Base-by-base conservation (phyloP, 2,113 vertebrate genomes). In the Rhea americana region DNA sequence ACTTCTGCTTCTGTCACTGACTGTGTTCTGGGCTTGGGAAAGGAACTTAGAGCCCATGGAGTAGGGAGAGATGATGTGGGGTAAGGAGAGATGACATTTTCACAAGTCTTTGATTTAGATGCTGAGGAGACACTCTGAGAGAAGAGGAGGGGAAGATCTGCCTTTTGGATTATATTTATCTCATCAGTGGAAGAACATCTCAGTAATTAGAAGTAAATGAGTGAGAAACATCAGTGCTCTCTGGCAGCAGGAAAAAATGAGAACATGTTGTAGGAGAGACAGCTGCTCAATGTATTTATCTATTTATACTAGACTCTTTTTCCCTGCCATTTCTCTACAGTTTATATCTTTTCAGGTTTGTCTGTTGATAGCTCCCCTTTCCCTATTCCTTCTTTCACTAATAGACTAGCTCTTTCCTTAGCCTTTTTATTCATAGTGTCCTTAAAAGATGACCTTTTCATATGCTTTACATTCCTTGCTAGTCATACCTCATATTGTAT, bases 121-220 rank as follows among this genome's bases (percentile, higher is more conserved):
- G 61, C 56, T 72, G 80, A 32, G 35, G 71, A 90, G 77, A 87
- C 13, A 79, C 53, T 58, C 75, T 37, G 71, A 65, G 70, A 58
- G 73, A 73, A 83, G 37, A 67, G 43, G 73, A 92, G 25, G 30
- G 71, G 41, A 62, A 73, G 68, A 82, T 3, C 55, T 85, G 41
- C 71, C 76, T 87, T 67, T 91, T 91, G 58, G 88, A 43, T 91
- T 78, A 4, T 56, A 59, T 81, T 95, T 90, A 81, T 88, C 90
- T 91, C 82, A 71, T 89, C 83, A 85, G 90, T 82, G 68, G 65
- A 81, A 79, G 73, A 26, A 68, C 30, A 86, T 45, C 74, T 84
- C 77, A 8, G 83, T 72, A 94, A 94, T 94, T 86, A 79, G 83
- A 58, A 84, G 88, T 83, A 94, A 95, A 89, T 86, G 95, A 95